phyloP scores from a whole-genome alignment of 2,797 vertebrate species.

The Artibeus lituratus region DNA sequence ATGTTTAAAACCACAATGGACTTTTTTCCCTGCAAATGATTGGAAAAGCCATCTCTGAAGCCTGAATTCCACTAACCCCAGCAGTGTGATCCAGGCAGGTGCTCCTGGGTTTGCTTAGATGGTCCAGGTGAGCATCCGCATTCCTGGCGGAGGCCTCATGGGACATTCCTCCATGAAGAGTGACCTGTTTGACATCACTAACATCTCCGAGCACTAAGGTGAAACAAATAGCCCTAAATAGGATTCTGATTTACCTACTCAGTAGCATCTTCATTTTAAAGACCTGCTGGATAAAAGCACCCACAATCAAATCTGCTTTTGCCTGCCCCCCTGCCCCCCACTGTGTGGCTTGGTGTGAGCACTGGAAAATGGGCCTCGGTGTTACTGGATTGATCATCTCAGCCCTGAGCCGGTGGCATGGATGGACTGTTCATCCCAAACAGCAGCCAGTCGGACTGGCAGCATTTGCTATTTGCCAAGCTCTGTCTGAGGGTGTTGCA shows the following conservation, averaged over 20 bases:
- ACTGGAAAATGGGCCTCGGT: background rate
- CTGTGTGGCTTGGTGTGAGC: background rate
- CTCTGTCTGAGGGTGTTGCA: background rate
- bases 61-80: background rate
- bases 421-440: background rate
- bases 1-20: background rate
- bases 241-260: constrained; percentile 7
- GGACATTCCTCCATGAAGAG: background rate
- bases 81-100: background rate
- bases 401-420: background rate
- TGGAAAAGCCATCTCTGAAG: background rate
- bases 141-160: background rate
- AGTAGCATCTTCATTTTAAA: background rate
- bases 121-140: background rate
- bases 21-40: background rate
- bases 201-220: background rate
- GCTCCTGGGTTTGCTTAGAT: background rate
- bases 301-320: background rate
- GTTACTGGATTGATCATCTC: background rate
- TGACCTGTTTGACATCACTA: background rate
- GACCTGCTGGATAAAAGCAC: background rate
- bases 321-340: background rate
- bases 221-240: background rate
- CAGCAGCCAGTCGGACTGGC: background rate
- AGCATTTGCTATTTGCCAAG: background rate